Percentiles rank a stretch among this genome's conserved stretches.
phyloP scores from a whole-genome alignment of 1,140 invertebrate species.

The Nebria ingens region DNA sequence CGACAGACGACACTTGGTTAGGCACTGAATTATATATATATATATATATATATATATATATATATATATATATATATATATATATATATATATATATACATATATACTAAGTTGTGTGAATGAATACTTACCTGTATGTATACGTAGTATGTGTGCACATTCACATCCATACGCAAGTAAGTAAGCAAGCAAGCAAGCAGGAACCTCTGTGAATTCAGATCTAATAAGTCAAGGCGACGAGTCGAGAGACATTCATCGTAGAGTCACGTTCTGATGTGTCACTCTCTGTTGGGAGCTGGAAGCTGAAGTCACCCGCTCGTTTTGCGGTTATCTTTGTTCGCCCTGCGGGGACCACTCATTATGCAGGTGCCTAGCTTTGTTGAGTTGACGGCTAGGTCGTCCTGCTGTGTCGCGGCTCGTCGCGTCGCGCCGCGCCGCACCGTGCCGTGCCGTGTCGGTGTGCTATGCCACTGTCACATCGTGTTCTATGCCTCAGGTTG shows the following conservation, averaged over 20 bases:
- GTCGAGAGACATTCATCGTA: not conserved
- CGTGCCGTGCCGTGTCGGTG: not conserved
- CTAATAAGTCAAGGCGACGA: not conserved
- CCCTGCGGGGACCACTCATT: not conserved
- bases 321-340: not conserved
- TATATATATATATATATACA: no score
- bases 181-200: no score
- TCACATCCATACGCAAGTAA: no score
- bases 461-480: not conserved
- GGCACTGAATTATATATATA: no score
- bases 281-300: not conserved
- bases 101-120: no score
- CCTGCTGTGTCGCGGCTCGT: not conserved
- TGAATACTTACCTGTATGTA: no score
- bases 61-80: no score
- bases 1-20: no score
- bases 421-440: not conserved
- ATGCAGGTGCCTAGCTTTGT: not conserved
- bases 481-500: no score
- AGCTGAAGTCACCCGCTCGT: not conserved
- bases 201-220: not conserved
- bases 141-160: no score
- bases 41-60: no score
- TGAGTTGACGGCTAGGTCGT: not conserved
- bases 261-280: not conserved